Evolutionary conservation across 1,140 invertebrate genomes (phyloP).

Genomic region (Latrodectus geometricus): DNA sequence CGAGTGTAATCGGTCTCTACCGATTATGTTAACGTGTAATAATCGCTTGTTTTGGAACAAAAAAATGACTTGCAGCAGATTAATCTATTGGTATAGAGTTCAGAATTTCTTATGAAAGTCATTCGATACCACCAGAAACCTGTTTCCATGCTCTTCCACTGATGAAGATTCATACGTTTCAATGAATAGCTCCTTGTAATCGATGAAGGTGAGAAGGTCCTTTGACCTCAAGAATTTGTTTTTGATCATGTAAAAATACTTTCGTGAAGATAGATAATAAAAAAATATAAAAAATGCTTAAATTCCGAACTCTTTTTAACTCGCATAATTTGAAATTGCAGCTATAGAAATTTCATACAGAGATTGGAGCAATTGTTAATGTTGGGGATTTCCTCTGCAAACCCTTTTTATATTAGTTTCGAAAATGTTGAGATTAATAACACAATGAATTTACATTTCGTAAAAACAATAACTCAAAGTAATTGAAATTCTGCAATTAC

Average conservation of each 20-base stretch:
- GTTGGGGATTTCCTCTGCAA: no score
- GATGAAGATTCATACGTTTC: constrained; percentile 1
- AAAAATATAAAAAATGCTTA: no score
- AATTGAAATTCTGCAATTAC: no score
- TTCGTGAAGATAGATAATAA: no score
- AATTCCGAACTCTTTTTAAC: no score
- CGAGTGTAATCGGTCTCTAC: constrained; percentile 14
- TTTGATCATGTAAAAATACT: background rate
- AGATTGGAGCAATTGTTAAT: no score
- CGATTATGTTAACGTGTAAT: constrained; percentile 36
- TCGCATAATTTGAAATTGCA: no score
- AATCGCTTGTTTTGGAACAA: background rate
- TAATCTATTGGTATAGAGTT: background rate
- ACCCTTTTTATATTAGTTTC: no score
- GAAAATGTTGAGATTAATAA: no score
- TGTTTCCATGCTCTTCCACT: constrained; percentile 11
- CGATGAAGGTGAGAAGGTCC: background rate
- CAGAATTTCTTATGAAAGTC: constrained; percentile 9
- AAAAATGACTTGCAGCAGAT: background rate
- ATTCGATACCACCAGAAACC: constrained; percentile 25
- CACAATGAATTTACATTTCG: no score
- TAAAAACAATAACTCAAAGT: no score
- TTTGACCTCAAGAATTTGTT: background rate
- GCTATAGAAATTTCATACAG: no score
- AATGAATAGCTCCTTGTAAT: constrained; percentile 19